Base-by-base conservation (phyloP, 2,888 invertebrate genomes). In the Esperia sulphurella region DNA sequence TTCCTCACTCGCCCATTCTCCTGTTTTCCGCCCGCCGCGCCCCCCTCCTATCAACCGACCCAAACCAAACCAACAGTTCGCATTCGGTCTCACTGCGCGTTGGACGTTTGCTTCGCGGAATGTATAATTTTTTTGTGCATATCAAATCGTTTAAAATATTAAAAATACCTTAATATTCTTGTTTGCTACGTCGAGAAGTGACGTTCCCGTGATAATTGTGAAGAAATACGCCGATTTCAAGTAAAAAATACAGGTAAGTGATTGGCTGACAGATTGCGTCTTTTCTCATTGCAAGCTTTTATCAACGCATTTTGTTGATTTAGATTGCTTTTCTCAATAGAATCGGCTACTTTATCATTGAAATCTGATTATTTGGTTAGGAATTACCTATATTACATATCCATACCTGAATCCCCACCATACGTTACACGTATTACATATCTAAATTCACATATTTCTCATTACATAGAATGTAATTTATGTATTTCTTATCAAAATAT, bases 61-160 rank as follows among this genome's bases (percentile, higher is more conserved):
- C 76, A 70, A 50, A 71, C 71, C 70, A 71, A 79, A 72, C 74
- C 74, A 82, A 83, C 91, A 91, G 91, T 91, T 91, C 90, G 91
- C 90, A 89, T 91, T 90, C 85, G 86, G 85, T 88, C 81, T 87
- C 77, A 83, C 81, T 82, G 80, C 80, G 85, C 79, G 85, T 64
- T 69, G 79, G 89, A 90, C 90, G 89, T 85, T 66, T 75, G 76
- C 69, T 75, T 63, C 75, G 75, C 85, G 89, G 77, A 75, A 88
- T 89, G 89, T 81, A 75, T 82, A 79, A 75, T 80, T 88, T 85
- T 86, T 85, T 83, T 87, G 85, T 88, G 84, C 82, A 83, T 68
- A 79, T 86, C 60, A 88, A 83, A 84, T 79, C 80, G 66, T 85
- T 79, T 63, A 85, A 84, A 84, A 85, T 81, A 70, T 80, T 87